Percentiles rank a stretch among this genome's conserved stretches.
Evolutionary conservation across 2,113 vertebrate genomes (phyloP).

Genomic region (Anguilla japonica): DNA sequence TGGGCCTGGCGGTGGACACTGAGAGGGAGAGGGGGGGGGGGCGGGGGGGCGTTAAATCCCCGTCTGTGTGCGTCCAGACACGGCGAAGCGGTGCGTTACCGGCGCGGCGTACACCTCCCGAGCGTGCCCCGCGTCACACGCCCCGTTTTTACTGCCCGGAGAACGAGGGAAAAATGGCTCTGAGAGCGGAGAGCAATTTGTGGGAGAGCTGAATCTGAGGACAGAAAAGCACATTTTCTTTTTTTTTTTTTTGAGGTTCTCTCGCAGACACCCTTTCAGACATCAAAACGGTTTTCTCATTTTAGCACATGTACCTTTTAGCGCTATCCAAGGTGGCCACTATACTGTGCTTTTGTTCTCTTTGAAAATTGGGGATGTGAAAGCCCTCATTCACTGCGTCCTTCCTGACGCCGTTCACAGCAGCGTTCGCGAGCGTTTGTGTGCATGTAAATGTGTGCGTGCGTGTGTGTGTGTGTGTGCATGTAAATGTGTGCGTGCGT

Average conservation of each 20-base stretch:
- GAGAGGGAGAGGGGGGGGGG: background rate
- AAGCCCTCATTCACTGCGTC: background rate
- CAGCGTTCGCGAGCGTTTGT: background rate
- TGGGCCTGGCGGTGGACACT: background rate
- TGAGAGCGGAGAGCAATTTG: constrained; percentile 14
- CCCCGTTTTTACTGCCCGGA: background rate
- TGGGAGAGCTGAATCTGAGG: constrained; percentile 14
- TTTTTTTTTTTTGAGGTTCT: background rate
- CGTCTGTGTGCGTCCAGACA: background rate
- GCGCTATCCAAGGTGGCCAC: background rate
- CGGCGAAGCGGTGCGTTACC: background rate
- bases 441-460: background rate
- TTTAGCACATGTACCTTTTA: background rate
- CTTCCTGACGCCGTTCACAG: background rate
- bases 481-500: no score
- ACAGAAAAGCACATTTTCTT: background rate
- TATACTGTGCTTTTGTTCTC: background rate
- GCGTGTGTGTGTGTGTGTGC: background rate
- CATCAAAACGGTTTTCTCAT: background rate
- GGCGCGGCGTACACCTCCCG: background rate
- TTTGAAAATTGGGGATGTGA: background rate
- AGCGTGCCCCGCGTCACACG: background rate
- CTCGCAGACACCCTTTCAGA: background rate
- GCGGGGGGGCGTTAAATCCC: background rate
- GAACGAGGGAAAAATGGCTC: constrained; percentile 14